Evolutionary conservation across 2,888 invertebrate genomes (phyloP).

Genomic region (Drosophila prolongata): DNA sequence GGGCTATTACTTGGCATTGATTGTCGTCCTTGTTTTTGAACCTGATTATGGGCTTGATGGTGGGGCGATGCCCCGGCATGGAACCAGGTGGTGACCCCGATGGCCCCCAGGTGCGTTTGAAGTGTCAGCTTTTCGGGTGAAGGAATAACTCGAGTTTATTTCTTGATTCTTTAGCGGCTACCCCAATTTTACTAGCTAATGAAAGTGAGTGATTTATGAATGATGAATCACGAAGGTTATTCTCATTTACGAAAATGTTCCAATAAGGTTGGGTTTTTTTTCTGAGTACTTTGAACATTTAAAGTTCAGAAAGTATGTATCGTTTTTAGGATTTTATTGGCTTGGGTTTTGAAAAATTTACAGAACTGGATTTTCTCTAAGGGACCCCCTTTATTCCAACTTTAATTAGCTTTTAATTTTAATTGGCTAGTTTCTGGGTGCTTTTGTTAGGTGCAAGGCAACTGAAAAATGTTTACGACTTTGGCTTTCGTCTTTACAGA

Average conservation of each 20-base stretch:
- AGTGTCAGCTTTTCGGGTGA: slow-evolving; percentile 77
- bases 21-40: slow-evolving; percentile 49
- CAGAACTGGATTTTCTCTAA: background rate
- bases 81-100: slow-evolving; percentile 85
- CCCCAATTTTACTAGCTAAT: background rate
- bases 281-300: too few species aligned
- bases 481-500: slow-evolving; percentile 27
- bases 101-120: slow-evolving; percentile 76
- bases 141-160: slow-evolving; percentile 37
- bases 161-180: slow-evolving; percentile 31
- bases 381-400: background rate
- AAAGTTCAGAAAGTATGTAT: too few species aligned
- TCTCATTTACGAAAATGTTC: background rate
- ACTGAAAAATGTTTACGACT: slow-evolving; percentile 28
- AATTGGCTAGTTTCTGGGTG: slow-evolving; percentile 15
- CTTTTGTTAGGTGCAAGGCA: slow-evolving; percentile 40
- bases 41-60: slow-evolving; percentile 52
- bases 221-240: background rate
- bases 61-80: slow-evolving; percentile 83
- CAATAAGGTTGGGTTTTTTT: too few species aligned
- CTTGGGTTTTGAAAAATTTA: too few species aligned
- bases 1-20: slow-evolving; percentile 60
- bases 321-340: background rate
- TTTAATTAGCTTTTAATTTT: slow-evolving; percentile 5
- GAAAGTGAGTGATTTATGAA: slow-evolving; percentile 16